phyloP scores from a whole-genome alignment of 2,888 invertebrate species.

The Argyresthia albistria region DNA sequence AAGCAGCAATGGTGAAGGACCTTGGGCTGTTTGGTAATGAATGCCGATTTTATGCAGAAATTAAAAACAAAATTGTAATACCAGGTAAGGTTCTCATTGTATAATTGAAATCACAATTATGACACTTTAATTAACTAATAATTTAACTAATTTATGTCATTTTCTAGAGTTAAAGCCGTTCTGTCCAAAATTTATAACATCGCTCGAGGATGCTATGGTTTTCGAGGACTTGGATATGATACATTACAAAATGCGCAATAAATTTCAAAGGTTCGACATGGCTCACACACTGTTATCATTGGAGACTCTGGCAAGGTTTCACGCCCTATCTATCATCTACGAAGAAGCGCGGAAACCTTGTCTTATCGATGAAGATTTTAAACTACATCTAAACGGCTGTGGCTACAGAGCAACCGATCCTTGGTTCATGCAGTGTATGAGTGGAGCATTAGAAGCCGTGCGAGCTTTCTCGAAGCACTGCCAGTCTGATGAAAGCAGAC shows the following conservation, averaged over 20 bases:
- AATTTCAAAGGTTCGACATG: slow-evolving; percentile 50
- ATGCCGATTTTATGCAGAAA: slow-evolving; percentile 34
- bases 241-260: slow-evolving; percentile 37
- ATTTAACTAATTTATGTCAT: background rate
- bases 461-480: slow-evolving; percentile 39
- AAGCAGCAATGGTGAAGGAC: slow-evolving; percentile 48
- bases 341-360: slow-evolving; percentile 44
- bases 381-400: slow-evolving; percentile 25
- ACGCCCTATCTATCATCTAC: slow-evolving; percentile 63
- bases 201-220: slow-evolving; percentile 39
- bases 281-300: slow-evolving; percentile 58
- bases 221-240: slow-evolving; percentile 49
- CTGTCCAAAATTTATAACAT: slow-evolving; percentile 37
- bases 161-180: slow-evolving; percentile 38
- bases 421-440: slow-evolving; percentile 51
- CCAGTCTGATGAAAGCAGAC: slow-evolving; percentile 18
- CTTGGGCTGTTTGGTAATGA: slow-evolving; percentile 46
- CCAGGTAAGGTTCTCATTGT: slow-evolving; percentile 32
- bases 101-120: background rate
- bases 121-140: background rate
- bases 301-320: slow-evolving; percentile 57
- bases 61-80: slow-evolving; percentile 33
- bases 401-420: slow-evolving; percentile 32
- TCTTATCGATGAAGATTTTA: slow-evolving; percentile 35
- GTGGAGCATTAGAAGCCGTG: slow-evolving; percentile 40